Evolutionary conservation across 2,797 vertebrate genomes (phyloP).

Genomic region (Melanogrammus aeglefinus): DNA sequence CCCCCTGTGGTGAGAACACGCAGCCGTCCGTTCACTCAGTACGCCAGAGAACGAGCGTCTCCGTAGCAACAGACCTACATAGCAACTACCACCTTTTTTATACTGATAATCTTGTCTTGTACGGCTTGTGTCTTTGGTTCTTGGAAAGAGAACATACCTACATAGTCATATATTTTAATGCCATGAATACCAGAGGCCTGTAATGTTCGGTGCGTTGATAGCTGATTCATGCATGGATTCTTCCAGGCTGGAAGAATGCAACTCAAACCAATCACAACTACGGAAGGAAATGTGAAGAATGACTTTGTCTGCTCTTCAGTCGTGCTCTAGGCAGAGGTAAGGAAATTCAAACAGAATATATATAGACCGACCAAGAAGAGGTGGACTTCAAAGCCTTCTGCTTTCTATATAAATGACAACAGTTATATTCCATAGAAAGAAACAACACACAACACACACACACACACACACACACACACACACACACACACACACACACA

Average conservation of each 20-base stretch:
- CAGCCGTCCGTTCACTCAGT: constrained; percentile 51
- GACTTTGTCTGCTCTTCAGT: constrained; percentile 26
- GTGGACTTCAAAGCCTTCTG: constrained; percentile 48
- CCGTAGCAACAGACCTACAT: constrained; percentile 81
- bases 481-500: no score
- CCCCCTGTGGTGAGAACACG: constrained; percentile 65
- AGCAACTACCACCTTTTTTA: constrained; percentile 71
- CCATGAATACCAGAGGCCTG: constrained; percentile 9
- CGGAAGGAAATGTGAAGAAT: neutral
- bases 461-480: no score
- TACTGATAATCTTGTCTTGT: constrained; percentile 60
- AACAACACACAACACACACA: constrained; percentile 38
- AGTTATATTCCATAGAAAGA: constrained; percentile 39
- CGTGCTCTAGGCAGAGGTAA: constrained; percentile 18
- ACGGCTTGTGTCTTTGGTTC: constrained; percentile 42
- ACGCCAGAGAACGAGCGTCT: constrained; percentile 45
- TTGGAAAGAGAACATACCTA: constrained; percentile 40
- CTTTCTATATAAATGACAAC: constrained; percentile 61
- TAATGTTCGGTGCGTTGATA: constrained; percentile 14
- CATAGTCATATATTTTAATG: constrained; percentile 1
- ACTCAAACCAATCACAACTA: neutral
- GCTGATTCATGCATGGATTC: constrained; percentile 12
- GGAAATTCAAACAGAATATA: constrained; percentile 28
- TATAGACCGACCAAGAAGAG: constrained; percentile 32
- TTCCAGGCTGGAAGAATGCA: constrained; percentile 16